Evolutionary conservation across 2,113 vertebrate species (phyloP).

Genomic region (Symphodus melops): DNA sequence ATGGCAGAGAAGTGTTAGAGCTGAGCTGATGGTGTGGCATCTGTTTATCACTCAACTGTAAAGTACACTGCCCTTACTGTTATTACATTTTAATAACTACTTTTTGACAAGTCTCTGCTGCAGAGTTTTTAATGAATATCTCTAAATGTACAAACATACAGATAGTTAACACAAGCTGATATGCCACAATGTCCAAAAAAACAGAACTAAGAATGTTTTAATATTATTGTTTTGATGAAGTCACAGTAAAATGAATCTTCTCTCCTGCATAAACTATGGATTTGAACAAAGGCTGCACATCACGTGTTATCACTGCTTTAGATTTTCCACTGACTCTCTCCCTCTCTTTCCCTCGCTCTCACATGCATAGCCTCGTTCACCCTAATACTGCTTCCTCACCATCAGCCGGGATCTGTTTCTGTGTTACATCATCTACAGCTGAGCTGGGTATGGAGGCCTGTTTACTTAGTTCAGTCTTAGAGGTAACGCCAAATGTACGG

Average conservation of each 20-base stretch:
- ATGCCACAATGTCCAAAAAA: too few species aligned
- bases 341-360: not conserved
- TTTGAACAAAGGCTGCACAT: constrained; percentile 9
- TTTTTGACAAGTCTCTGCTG: not conserved
- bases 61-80: not conserved
- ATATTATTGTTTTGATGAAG: not conserved
- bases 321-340: not conserved
- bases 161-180: too few species aligned
- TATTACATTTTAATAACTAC: not conserved
- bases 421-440: constrained; percentile 49
- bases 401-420: constrained; percentile 41
- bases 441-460: constrained; percentile 17
- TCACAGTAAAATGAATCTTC: not conserved
- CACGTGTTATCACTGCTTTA: constrained; percentile 1
- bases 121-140: not conserved
- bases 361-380: constrained; percentile 10
- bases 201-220: too few species aligned
- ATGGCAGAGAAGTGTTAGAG: constrained; percentile 23
- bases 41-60: constrained; percentile 43
- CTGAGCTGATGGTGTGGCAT: constrained; percentile 15
- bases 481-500: constrained; percentile 35
- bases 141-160: too few species aligned
- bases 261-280: not conserved
- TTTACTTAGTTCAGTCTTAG: constrained; percentile 50
- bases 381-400: constrained; percentile 31